phyloP scores from a whole-genome alignment of 2,113 vertebrate species.

The Pogonocichla stellata region DNA sequence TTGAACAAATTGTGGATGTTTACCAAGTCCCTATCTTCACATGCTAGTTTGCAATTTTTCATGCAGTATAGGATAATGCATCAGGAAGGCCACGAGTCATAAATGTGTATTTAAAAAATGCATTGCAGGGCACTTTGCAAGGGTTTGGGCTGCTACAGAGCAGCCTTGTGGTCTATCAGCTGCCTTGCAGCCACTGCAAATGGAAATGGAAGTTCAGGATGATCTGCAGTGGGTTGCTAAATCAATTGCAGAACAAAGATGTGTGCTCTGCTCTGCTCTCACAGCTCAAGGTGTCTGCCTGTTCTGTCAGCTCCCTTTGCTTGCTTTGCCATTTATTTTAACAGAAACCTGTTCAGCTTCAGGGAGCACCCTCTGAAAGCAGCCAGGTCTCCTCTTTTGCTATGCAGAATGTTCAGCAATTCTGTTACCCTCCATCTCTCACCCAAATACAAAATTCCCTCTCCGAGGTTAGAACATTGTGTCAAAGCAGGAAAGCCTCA shows the following conservation, averaged over 20 bases:
- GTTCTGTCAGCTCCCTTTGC: neutral
- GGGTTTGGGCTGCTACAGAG: neutral
- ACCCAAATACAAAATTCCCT: neutral
- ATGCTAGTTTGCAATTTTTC: neutral
- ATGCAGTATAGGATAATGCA: neutral
- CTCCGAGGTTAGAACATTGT: neutral
- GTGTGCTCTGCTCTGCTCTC: neutral
- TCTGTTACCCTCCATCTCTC: constrained; percentile 4
- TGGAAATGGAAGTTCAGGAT: neutral
- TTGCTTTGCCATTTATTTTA: neutral
- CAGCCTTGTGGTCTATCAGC: neutral
- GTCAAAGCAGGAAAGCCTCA: neutral
- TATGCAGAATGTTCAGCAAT: constrained; percentile 32
- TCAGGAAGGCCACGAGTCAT: neutral
- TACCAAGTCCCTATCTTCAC: neutral
- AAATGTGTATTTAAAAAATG: neutral
- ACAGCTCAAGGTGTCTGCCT: neutral
- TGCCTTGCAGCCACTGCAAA: neutral
- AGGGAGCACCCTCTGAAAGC: neutral
- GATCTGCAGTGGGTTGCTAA: neutral
- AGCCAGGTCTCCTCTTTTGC: neutral
- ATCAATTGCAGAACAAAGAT: neutral
- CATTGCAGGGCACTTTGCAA: neutral
- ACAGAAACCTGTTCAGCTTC: constrained; percentile 9
- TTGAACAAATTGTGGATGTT: neutral